Evolutionary conservation across 2,113 vertebrate species (phyloP).

Genomic region (Notarius lentiginosus): DNA sequence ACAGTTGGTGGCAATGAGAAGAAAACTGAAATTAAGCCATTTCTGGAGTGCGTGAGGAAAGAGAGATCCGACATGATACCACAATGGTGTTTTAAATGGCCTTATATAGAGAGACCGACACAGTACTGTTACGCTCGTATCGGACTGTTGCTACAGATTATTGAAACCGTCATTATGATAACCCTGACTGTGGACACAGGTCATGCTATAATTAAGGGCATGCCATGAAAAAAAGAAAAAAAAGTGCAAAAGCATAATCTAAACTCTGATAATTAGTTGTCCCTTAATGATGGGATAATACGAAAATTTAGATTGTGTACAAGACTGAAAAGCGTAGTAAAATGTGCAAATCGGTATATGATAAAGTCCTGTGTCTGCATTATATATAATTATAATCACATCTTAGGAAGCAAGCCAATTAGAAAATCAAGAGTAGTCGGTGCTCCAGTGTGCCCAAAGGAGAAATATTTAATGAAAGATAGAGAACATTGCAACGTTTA

Average conservation of each 20-base stretch:
- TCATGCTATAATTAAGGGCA: constrained; percentile 6
- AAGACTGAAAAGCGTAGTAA: not conserved
- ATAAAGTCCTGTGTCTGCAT: not conserved
- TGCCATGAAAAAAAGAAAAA: not conserved
- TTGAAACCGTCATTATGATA: not conserved
- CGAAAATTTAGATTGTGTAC: not conserved
- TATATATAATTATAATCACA: not conserved
- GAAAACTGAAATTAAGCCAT: constrained; percentile 57
- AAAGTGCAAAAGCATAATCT: not conserved
- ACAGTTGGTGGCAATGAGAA: constrained; percentile 28
- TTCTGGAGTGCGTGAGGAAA: constrained; percentile 56
- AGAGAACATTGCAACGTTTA: not conserved
- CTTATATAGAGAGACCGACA: constrained; percentile 45
- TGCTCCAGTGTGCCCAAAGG: not conserved
- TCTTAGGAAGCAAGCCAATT: not conserved
- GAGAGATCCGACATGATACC: constrained; percentile 60
- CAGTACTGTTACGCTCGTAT: not conserved
- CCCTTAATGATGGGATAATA: not conserved
- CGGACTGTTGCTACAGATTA: constrained; percentile 1
- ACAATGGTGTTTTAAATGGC: constrained; percentile 62
- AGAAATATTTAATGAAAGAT: not conserved
- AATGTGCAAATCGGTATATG: not conserved
- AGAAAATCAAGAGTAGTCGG: not conserved
- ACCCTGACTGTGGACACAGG: not conserved
- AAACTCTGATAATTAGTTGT: not conserved